These are phyloP conservation scores for Apodemus sylvaticus DNA, from an alignment of 2,113 vertebrate species.

Conservation along the genomic window DNA sequence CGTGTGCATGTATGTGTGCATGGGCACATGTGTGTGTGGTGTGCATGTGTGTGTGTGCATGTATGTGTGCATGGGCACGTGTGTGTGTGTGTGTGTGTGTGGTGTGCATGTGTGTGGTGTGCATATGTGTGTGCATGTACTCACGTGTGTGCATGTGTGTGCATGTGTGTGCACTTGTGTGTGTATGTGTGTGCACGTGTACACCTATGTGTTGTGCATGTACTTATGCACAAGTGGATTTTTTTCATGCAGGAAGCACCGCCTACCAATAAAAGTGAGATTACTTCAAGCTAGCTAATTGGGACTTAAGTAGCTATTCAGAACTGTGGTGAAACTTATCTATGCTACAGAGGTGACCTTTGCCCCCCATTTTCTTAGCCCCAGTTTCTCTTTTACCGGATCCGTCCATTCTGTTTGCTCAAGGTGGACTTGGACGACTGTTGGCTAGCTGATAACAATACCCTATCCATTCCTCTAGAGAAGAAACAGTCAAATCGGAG, in stretches of 20 bases:
- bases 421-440: conserved; percentile 13
- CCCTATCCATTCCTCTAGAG: conserved; percentile 15
- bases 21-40: not conserved
- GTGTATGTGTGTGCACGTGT: not conserved
- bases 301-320: not conserved
- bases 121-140: not conserved
- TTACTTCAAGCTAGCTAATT: not conserved
- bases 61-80: not conserved
- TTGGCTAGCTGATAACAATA: not conserved
- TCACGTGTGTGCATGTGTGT: not conserved
- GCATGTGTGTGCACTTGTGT: not conserved
- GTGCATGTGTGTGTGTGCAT: not conserved
- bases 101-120: not conserved
- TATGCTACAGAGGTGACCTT: not conserved
- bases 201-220: not conserved
- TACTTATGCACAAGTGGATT: not conserved
- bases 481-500: not conserved
- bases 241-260: not conserved
- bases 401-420: conserved; percentile 29
- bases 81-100: not conserved
- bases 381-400: conserved; percentile 29
- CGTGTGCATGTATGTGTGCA: not conserved
- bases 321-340: not conserved
- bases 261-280: not conserved
- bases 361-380: not conserved